Conservation (phyloP, 1,140 invertebrate species). For the Drosophila ananassae region DNA sequence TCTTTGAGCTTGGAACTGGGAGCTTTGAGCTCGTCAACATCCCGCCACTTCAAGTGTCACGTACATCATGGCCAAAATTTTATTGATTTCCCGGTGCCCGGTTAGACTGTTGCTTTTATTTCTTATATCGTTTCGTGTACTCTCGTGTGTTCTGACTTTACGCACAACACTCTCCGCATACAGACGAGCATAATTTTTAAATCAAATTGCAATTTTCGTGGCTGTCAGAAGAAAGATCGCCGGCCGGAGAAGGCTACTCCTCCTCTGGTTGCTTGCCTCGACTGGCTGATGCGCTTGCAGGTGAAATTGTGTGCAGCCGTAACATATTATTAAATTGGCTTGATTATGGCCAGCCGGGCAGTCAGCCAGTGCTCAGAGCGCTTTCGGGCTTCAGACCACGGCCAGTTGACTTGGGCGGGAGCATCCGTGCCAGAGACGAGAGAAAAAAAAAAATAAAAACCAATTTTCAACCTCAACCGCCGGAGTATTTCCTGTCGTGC, state of each 20-base stretch:
- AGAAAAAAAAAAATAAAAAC: conserved; percentile 26
- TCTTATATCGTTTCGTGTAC: background rate
- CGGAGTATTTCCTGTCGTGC: conserved; percentile 73
- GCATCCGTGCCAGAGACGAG: conserved; percentile 18
- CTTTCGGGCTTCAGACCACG: conserved; percentile 17
- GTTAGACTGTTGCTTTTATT: conserved; percentile 1
- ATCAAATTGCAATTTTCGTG: conserved; percentile 42
- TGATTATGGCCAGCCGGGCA: conserved; percentile 70
- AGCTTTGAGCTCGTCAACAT: conserved; percentile 20
- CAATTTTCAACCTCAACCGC: conserved; percentile 61
- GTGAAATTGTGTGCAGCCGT: conserved; percentile 79
- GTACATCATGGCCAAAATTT: conserved; percentile 38
- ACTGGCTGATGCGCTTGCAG: conserved; percentile 50
- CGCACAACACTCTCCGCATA: conserved; percentile 35
- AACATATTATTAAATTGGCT: conserved; percentile 80
- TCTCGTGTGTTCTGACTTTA: conserved; percentile 18
- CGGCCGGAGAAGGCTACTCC: background rate
- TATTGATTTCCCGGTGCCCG: conserved; percentile 7
- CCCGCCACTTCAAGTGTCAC: conserved; percentile 26
- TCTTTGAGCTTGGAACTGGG: conserved; percentile 27
- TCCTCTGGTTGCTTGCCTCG: background rate
- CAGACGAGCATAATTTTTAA: conserved; percentile 51
- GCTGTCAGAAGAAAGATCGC: conserved; percentile 29
- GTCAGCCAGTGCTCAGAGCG: conserved; percentile 42
- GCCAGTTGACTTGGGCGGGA: conserved; percentile 27